Conservation (phyloP, 1,140 invertebrate genomes). For the Drosophila sechellia region DNA sequence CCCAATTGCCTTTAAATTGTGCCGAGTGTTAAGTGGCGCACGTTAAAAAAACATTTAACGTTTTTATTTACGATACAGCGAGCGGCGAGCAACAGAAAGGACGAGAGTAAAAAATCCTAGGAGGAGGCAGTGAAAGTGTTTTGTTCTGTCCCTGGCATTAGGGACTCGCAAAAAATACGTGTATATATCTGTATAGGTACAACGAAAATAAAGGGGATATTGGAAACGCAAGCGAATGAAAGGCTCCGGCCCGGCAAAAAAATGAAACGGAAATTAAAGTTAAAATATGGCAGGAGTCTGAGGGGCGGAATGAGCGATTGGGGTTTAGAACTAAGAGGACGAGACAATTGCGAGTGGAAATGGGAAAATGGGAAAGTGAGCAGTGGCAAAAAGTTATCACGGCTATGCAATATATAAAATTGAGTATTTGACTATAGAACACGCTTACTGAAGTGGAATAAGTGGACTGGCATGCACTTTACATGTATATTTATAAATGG, state of each 20-base stretch:
- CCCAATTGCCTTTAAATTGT: conserved; percentile 82
- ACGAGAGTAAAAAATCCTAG: conserved; percentile 11
- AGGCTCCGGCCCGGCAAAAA: conserved; percentile 12
- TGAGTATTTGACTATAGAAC: conserved; percentile 1
- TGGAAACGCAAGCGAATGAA: conserved; percentile 49
- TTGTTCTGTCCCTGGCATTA: conserved; percentile 69
- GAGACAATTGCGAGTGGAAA: conserved; percentile 27
- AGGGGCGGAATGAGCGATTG: conserved; percentile 12
- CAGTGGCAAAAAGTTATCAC: conserved; percentile 26
- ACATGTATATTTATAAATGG: neutral
- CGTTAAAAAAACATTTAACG: conserved; percentile 83
- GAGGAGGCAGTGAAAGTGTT: conserved; percentile 58
- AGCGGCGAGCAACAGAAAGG: conserved; percentile 32
- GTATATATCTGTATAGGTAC: conserved; percentile 2
- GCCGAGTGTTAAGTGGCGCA: conserved; percentile 78
- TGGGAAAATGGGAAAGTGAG: conserved; percentile 31
- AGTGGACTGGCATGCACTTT: conserved; percentile 17
- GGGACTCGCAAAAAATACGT: conserved; percentile 41
- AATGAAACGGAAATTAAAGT: conserved; percentile 73
- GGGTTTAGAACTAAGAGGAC: conserved; percentile 24
- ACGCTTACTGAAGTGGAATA: conserved; percentile 19
- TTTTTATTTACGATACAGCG: conserved; percentile 76
- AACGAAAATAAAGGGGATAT: conserved; percentile 45
- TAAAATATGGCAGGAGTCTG: conserved; percentile 60
- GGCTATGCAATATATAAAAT: conserved; percentile 21